A percentile compares a stretch with the other conserved stretches of the same genome.
These are phyloP conservation scores for Cassiopea xamachana DNA, from an alignment of 30 jellyfish, hydroid and myxozoan species.

Conservation along the genomic window DNA sequence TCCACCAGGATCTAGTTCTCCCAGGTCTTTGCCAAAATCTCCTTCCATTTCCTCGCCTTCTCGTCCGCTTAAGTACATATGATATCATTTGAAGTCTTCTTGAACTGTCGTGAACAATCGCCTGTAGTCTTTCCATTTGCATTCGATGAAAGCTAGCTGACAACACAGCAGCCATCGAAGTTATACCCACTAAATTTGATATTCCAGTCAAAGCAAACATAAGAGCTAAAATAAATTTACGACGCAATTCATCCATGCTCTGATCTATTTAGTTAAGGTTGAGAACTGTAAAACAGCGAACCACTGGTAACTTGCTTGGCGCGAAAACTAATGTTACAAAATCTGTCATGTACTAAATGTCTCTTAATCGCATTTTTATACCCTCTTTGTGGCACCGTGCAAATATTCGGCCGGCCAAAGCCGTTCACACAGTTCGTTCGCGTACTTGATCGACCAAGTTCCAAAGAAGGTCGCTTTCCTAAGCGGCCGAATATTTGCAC, in stretches of 20 bases:
- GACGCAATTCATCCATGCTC: not conserved
- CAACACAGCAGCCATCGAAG: not conserved
- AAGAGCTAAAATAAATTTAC: not conserved
- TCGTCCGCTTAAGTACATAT: not conserved
- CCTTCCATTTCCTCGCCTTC: not conserved
- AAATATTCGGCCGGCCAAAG: not conserved
- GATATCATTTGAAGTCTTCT: not conserved
- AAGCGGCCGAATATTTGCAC: not conserved
- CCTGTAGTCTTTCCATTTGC: not conserved
- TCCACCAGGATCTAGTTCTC: not conserved
- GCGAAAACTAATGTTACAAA: no score
- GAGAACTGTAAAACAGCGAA: no score
- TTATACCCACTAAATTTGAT: not conserved
- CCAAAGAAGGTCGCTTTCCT: not conserved
- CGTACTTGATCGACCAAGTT: not conserved
- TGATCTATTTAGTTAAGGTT: no score
- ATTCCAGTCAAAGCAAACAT: not conserved
- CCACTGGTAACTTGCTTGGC: no score
- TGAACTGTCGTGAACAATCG: not conserved
- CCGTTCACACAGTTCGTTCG: not conserved
- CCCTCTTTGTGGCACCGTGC: not conserved
- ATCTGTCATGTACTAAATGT: no score
- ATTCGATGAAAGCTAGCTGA: not conserved
- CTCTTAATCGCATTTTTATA: no score
- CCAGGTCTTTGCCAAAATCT: slow-evolving; percentile 4